Percentiles rank a stretch among this genome's conserved stretches.
phyloP scores from a whole-genome alignment of 1,140 invertebrate species.

The Calycopis cecrops region DNA sequence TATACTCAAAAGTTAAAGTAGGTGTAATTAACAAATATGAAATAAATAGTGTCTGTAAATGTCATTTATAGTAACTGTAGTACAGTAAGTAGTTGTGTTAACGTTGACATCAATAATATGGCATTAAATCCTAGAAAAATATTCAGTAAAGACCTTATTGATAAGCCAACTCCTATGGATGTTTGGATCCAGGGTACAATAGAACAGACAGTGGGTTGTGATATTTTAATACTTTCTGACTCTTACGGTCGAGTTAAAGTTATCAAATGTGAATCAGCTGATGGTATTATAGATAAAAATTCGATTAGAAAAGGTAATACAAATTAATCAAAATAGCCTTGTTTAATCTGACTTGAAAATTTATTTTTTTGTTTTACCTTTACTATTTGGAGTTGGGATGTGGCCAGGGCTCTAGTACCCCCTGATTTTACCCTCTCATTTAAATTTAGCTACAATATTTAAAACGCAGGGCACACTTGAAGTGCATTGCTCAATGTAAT shows the following conservation, averaged over 20 bases:
- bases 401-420: too few species aligned
- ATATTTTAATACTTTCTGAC: slow-evolving; percentile 58
- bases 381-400: too few species aligned
- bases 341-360: neutral
- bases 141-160: slow-evolving; percentile 49
- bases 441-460: neutral
- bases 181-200: slow-evolving; percentile 65
- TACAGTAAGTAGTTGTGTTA: slow-evolving; percentile 2
- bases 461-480: too few species aligned
- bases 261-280: slow-evolving; percentile 50
- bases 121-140: slow-evolving; percentile 46
- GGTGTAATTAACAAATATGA: too few species aligned
- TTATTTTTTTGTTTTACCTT: neutral
- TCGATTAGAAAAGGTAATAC: slow-evolving; percentile 20
- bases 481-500: too few species aligned
- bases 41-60: too few species aligned
- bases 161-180: slow-evolving; percentile 45
- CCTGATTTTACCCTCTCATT: too few species aligned
- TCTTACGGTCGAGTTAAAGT: slow-evolving; percentile 51
- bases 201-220: slow-evolving; percentile 49
- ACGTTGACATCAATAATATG: slow-evolving; percentile 21
- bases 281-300: slow-evolving; percentile 49
- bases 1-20: too few species aligned
- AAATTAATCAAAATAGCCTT: neutral
- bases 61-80: neutral